Evolutionary conservation across 2,113 vertebrate genomes (phyloP).

Genomic region (Thryonomys swinderianus): DNA sequence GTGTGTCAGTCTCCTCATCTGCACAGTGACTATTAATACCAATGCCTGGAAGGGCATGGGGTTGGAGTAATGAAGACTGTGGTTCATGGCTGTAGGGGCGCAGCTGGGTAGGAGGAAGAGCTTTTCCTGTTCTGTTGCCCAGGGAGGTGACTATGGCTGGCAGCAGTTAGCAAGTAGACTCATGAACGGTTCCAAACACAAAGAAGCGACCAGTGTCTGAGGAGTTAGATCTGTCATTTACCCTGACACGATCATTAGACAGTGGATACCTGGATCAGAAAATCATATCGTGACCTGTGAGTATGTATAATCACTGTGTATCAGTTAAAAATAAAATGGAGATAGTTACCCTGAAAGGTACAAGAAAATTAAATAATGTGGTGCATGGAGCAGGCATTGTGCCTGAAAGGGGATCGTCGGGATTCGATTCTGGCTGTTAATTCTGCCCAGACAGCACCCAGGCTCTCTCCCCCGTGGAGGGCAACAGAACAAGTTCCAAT

Average conservation of each 20-base stretch:
- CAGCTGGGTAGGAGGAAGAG: neutral
- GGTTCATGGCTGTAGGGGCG: neutral
- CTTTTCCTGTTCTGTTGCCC: neutral
- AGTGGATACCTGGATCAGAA: neutral
- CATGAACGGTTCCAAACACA: neutral
- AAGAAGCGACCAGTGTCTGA: neutral
- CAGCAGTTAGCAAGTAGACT: neutral
- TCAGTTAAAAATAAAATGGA: neutral
- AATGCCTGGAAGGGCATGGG: neutral
- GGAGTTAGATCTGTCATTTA: neutral
- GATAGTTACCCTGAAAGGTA: neutral
- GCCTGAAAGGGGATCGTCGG: neutral
- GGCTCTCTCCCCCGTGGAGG: neutral
- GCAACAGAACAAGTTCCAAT: neutral
- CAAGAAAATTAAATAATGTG: neutral
- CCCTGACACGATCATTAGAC: neutral
- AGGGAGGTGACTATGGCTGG: no score
- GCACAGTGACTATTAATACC: neutral
- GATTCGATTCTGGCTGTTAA: no score
- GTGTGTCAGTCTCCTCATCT: neutral
- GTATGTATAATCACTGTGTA: neutral
- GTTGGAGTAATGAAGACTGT: neutral
- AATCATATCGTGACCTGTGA: neutral
- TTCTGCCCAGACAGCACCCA: neutral
- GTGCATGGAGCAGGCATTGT: neutral